These are phyloP conservation scores for Rapana venosa DNA, from an alignment of 2,888 invertebrate genomes.

Conservation along the genomic window DNA sequence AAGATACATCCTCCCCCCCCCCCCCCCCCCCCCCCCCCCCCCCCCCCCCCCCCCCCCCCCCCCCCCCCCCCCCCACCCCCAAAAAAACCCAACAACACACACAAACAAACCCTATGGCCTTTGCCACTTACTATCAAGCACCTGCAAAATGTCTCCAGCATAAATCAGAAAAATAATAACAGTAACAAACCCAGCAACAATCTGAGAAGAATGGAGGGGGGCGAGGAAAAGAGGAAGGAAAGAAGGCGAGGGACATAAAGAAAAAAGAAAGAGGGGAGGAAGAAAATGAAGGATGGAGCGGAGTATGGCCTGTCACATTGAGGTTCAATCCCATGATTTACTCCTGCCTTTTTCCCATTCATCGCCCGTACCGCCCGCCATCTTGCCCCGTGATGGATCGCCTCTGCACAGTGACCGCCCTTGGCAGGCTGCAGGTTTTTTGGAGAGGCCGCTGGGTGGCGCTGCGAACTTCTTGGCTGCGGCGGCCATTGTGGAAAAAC, in stretches of 20 bases:
- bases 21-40: background rate
- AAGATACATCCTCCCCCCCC: too few relatives aligned
- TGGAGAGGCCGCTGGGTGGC: background rate
- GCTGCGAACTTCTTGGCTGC: background rate
- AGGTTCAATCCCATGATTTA: conserved; percentile 40
- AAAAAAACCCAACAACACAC: too few relatives aligned
- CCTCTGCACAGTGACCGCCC: conserved; percentile 30
- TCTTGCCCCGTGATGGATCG: conserved; percentile 35
- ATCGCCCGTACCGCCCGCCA: conserved; percentile 26
- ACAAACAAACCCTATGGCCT: too few relatives aligned
- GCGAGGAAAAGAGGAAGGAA: background rate
- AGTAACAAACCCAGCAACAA: too few relatives aligned
- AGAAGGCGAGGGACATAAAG: too few relatives aligned
- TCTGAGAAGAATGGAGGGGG: background rate
- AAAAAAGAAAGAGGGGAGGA: background rate
- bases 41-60: background rate
- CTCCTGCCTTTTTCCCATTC: conserved; percentile 25
- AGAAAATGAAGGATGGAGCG: conserved; percentile 2
- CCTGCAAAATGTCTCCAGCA: too few relatives aligned
- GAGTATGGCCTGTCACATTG: conserved; percentile 34
- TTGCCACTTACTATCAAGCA: too few relatives aligned
- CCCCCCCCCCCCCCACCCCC: background rate
- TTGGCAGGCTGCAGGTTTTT: background rate
- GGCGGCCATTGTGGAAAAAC: background rate
- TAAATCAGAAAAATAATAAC: background rate